Base-by-base conservation (phyloP, 2,113 vertebrate species). In the Tapirus terrestris region DNA sequence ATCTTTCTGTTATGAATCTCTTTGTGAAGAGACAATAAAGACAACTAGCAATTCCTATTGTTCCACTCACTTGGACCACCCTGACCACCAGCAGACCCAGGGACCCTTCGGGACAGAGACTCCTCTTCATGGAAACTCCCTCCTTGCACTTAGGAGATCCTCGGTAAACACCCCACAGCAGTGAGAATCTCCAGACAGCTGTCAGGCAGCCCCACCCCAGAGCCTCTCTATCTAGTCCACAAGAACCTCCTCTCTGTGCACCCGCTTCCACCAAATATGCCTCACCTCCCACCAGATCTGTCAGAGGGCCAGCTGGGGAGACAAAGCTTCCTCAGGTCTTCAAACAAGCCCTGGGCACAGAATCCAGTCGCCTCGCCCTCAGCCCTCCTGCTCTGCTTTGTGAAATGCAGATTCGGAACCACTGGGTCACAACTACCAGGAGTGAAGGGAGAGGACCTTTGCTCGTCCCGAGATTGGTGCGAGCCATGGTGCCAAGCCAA, bases 381-480 rank as follows among this genome's bases (percentile, higher is more conserved):
- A 1, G 12, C 27, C 31, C 33, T n/a, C 48, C 33, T 11, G 70
- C n/a, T 68, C 21, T 36, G 58, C 63, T 75, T 33, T 10, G 5
- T 12, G 48, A 89, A n/a, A 45, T 2, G 6, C 23, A 68, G 63
- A 75, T 48, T 31, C 0, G 2, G 56, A 73, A 84, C 43, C 43
- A 45, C n/a, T 29, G 81, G 25, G 65, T 68, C 67, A 56, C 8
- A 11, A 39, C 18, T 39, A 17, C 73, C 48, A 67, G 9, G 27
- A 80, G 56, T 10, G 25, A 58, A 29, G 14, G 29, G 23, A 67
- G 36, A 77, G 23, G 60, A 48, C 23, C 5, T 33, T 1, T 0
- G 5, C 13, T 27, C 5, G 23, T 11, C 51, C 81, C 1, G 0
- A n/a, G 60, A 21, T 20, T 18, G 0, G 10, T 1, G 14, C 3